Conservation (phyloP, 2,113 vertebrate genomes). For the Isichthys henryi region DNA sequence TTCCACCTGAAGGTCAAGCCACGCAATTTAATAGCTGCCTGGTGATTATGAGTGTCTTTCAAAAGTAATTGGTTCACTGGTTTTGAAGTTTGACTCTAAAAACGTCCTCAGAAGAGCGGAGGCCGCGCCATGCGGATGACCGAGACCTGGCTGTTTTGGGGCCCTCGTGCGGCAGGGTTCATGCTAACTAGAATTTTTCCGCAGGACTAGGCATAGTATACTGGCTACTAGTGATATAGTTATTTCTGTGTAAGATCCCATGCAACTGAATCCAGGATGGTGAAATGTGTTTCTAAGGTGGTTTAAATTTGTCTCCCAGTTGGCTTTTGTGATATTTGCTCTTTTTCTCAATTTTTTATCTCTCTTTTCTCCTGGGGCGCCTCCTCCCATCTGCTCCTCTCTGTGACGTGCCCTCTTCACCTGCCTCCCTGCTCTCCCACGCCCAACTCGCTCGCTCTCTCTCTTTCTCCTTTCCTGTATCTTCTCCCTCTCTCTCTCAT, state of each 20-base stretch:
- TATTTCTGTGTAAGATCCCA: neutral
- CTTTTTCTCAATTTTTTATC: neutral
- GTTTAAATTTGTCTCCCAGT: neutral
- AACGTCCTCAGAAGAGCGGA: neutral
- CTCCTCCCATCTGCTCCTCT: neutral
- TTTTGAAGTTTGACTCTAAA: neutral
- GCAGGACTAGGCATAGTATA: neutral
- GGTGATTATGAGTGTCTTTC: neutral
- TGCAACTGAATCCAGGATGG: neutral
- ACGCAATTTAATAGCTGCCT: neutral
- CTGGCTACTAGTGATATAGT: neutral
- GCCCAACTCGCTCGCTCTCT: slow-evolving; percentile 4
- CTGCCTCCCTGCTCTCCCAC: neutral
- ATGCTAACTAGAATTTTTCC: neutral
- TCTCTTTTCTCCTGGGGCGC: neutral
- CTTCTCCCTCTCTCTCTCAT: slow-evolving; percentile 47
- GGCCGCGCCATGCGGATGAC: neutral
- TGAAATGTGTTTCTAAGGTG: neutral
- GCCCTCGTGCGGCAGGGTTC: neutral
- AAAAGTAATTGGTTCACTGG: neutral
- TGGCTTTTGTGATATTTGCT: neutral
- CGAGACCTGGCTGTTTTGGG: neutral
- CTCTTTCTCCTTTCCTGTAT: slow-evolving; percentile 43
- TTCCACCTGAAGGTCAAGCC: neutral
- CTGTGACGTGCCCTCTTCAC: neutral